Evolutionary conservation across 2,797 vertebrate species (phyloP).

Genomic region (Thunnus albacares): DNA sequence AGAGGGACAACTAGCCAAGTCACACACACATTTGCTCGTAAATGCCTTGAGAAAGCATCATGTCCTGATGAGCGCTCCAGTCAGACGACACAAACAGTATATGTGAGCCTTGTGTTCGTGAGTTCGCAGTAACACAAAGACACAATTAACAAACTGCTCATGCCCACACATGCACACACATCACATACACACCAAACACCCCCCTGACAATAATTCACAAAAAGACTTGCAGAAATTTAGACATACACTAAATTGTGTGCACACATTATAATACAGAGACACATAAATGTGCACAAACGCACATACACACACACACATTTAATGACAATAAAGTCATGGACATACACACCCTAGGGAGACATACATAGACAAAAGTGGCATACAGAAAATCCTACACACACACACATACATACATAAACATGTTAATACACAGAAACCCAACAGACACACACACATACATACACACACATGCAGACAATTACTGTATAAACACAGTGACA

Average conservation of each 20-base stretch:
- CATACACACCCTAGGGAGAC: neutral
- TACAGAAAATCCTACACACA: neutral
- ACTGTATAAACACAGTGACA: slow-evolving; percentile 33
- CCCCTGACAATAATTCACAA: neutral
- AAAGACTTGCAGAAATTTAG: neutral
- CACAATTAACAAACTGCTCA: neutral
- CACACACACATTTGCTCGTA: slow-evolving; percentile 40
- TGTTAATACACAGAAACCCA: neutral
- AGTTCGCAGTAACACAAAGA: neutral
- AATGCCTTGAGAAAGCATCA: slow-evolving; percentile 33
- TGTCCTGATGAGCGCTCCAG: neutral
- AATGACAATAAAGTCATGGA: neutral
- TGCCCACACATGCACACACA: neutral
- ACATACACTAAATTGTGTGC: neutral
- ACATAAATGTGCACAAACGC: neutral
- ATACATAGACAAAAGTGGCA: neutral
- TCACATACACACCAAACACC: neutral
- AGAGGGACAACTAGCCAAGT: slow-evolving; percentile 69
- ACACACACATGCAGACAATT: slow-evolving; percentile 37
- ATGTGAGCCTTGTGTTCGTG: neutral
- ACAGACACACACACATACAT: slow-evolving; percentile 19
- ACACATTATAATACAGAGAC: neutral
- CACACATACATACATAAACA: neutral
- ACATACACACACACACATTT: neutral
- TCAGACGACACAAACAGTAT: neutral